A percentile compares a stretch with the other conserved stretches of the same genome.
Conservation (phyloP, 2,113 vertebrate genomes). For the Thymallus thymallus region DNA sequence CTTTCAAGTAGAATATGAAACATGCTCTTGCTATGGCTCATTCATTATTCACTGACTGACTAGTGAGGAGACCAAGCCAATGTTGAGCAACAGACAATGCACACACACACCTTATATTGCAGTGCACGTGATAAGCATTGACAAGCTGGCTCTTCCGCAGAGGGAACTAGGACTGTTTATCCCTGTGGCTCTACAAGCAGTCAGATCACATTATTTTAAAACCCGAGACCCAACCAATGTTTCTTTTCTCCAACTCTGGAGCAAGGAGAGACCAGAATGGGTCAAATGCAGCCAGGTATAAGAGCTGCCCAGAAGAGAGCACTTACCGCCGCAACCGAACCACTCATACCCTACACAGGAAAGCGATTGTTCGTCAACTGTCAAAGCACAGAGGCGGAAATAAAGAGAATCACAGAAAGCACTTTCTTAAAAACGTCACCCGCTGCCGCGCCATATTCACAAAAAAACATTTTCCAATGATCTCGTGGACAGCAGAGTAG, state of each 20-base stretch:
- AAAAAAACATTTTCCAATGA: conserved; percentile 54
- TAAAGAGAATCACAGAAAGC: conserved; percentile 41
- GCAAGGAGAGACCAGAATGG: conserved; percentile 23
- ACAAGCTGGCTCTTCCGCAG: neutral
- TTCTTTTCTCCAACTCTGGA: neutral
- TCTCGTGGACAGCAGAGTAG: conserved; percentile 44
- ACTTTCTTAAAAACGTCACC: conserved; percentile 32
- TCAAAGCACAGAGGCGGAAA: conserved; percentile 49
- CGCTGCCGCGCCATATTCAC: conserved; percentile 26
- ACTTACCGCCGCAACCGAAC: neutral
- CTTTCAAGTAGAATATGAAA: neutral
- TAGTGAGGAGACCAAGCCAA: neutral
- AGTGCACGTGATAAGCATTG: neutral
- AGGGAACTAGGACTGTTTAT: conserved; percentile 1
- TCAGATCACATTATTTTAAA: neutral
- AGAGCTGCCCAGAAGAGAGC: neutral
- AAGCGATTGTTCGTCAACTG: conserved; percentile 43
- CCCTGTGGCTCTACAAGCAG: neutral
- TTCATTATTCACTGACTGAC: neutral
- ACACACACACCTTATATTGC: neutral
- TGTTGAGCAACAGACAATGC: neutral
- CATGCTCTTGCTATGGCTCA: neutral
- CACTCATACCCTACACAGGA: conserved; percentile 3
- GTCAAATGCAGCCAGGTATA: conserved; percentile 26
- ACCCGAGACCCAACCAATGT: neutral